phyloP scores from a whole-genome alignment of 2,888 invertebrate species.

The Osmoderma eremita region DNA sequence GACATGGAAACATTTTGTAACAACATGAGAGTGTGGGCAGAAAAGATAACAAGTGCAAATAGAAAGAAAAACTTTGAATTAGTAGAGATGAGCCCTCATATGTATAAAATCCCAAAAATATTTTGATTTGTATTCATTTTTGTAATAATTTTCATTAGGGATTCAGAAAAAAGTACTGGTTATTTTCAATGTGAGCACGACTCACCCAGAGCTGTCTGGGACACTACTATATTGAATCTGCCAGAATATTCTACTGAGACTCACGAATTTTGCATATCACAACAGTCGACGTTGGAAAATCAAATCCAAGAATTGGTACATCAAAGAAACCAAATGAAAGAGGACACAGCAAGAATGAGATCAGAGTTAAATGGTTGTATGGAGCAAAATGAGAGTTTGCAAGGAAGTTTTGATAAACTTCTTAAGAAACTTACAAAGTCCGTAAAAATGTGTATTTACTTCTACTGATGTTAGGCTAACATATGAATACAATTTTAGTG shows the following conservation, averaged over 20 bases:
- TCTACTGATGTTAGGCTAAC: not conserved
- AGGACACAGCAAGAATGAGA: slow-evolving; percentile 32
- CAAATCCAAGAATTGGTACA: slow-evolving; percentile 37
- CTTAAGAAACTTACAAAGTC: slow-evolving; percentile 33
- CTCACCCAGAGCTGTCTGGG: slow-evolving; percentile 20
- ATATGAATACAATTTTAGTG: slow-evolving; percentile 10
- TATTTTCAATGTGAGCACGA: slow-evolving; percentile 16
- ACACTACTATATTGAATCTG: slow-evolving; percentile 20
- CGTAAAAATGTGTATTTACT: not conserved
- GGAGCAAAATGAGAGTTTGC: slow-evolving; percentile 38
- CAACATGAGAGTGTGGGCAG: slow-evolving; percentile 32
- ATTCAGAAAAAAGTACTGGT: slow-evolving; percentile 6
- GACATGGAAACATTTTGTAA: slow-evolving; percentile 32
- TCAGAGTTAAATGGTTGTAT: slow-evolving; percentile 15
- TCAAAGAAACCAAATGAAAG: slow-evolving; percentile 33
- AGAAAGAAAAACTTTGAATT: not conserved
- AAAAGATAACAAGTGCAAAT: slow-evolving; percentile 20
- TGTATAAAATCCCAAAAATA: slow-evolving; percentile 13
- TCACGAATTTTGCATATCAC: slow-evolving; percentile 23
- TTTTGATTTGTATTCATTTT: slow-evolving; percentile 17
- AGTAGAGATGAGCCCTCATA: slow-evolving; percentile 25
- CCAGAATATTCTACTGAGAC: slow-evolving; percentile 16
- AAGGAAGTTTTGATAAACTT: slow-evolving; percentile 33
- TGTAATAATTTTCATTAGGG: slow-evolving; percentile 16
- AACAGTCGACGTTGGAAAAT: slow-evolving; percentile 33